Base-by-base conservation (phyloP, 2,113 vertebrate species). In the Lophotis ruficrista region DNA sequence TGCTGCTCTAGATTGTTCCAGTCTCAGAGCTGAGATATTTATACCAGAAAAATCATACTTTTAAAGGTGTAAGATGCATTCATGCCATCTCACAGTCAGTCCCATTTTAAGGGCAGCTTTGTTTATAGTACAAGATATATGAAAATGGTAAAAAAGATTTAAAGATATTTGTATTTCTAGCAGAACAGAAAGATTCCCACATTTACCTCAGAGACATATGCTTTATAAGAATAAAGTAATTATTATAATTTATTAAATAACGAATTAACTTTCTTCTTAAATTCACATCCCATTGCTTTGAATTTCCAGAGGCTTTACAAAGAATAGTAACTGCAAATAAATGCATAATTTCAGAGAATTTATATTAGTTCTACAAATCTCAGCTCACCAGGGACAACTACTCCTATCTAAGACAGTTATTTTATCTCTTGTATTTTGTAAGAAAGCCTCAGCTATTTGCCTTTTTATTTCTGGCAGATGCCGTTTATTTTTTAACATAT, bases 1-100 rank as follows among this genome's bases (percentile, higher is more conserved):
- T 47, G 75, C 82, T 93, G 90, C 87, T 95, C 70, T 91, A 93
- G 90, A 95, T 97, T 80, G 75, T 94, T 95, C 90, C 50, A 66
- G 25, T 33, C 84, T 93, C 90, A 27, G 53, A 69, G 81, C 45
- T 0, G 45, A 68, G 53, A 64, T 85, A 95, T 94, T 94, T 89
- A 87, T 87, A 92, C 20, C 25, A 16, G 53, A 79, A 94, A 93
- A 93, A 37, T 3, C 65, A 41, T 75, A 82, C 81, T 95, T 96
- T 65, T 65, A 83, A 80, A 83, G 77, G 91, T 69, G 58, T 25
- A 71, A 76, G 48, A 86, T 79, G 50, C 70, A 87, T 43, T 75
- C n/a, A 0, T 85, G 83, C 87, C 68, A 58, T 27, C 80, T 28
- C 27, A 5, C 61, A 77, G 41, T 19, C 79, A 84, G 73, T 30